Evolutionary conservation across 2,113 vertebrate species (phyloP).

Genomic region (Tamias sibiricus): DNA sequence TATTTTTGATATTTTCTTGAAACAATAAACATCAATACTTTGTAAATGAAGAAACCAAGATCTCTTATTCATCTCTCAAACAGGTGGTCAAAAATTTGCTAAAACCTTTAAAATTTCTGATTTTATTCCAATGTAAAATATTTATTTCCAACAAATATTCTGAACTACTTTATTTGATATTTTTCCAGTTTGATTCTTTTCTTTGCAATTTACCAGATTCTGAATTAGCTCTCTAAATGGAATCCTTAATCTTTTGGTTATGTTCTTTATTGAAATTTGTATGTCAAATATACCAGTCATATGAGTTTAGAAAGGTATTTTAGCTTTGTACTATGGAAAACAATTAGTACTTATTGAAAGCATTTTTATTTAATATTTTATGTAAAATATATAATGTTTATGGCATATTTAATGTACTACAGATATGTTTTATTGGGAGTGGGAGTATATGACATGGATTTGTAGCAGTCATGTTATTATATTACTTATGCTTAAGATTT

Average conservation of each 20-base stretch:
- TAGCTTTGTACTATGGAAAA: background rate
- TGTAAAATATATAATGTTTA: background rate
- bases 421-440: background rate
- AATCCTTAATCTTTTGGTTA: background rate
- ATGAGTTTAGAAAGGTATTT: background rate
- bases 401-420: background rate
- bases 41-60: background rate
- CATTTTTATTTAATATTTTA: slow-evolving; percentile 24
- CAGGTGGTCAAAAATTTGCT: background rate
- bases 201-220: background rate
- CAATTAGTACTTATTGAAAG: background rate
- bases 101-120: background rate
- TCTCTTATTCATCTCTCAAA: background rate
- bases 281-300: background rate
- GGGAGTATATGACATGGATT: background rate
- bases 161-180: background rate
- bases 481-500: background rate
- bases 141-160: slow-evolving; percentile 27
- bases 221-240: background rate
- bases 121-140: slow-evolving; percentile 1
- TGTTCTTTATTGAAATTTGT: background rate
- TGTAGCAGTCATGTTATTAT: background rate
- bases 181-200: background rate
- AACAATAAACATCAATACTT: background rate
- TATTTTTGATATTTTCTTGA: slow-evolving; percentile 62